A percentile compares a stretch with the other conserved stretches of the same genome.
Conservation (phyloP, 2,113 vertebrate species). For the Neolamprologus fasciatus region DNA sequence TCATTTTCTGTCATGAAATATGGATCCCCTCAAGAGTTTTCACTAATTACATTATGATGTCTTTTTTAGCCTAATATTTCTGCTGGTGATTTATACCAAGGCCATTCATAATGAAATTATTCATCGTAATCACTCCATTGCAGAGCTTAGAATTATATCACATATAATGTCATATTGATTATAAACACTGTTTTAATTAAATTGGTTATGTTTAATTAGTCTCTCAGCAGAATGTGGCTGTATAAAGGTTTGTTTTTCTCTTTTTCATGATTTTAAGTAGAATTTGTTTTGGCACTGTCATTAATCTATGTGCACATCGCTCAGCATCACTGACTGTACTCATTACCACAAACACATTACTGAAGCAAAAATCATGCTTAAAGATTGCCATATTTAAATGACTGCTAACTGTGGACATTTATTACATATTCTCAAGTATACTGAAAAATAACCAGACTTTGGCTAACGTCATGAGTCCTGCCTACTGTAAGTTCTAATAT, state of each 20-base stretch:
- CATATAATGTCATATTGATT: neutral
- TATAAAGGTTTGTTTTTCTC: neutral
- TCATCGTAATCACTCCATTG: slow-evolving; percentile 24
- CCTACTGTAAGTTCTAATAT: too few species aligned
- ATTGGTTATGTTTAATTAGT: neutral
- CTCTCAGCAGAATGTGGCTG: neutral
- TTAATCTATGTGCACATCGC: slow-evolving; percentile 17
- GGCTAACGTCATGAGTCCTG: too few species aligned
- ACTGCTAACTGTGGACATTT: neutral
- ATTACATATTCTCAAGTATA: too few species aligned
- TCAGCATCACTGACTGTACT: slow-evolving; percentile 2
- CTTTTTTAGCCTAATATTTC: neutral
- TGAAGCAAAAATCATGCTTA: slow-evolving; percentile 1
- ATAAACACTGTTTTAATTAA: slow-evolving; percentile 6
- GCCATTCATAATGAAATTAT: slow-evolving; percentile 17
- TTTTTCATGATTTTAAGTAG: neutral
- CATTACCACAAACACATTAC: neutral
- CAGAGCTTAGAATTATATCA: neutral
- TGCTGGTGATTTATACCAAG: neutral
- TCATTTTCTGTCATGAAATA: slow-evolving; percentile 1
- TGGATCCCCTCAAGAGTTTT: neutral
- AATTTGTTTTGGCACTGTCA: slow-evolving; percentile 12
- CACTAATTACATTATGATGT: slow-evolving; percentile 8
- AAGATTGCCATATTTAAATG: slow-evolving; percentile 7
- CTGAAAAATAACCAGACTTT: too few species aligned